These are phyloP conservation scores for Ichneumon xanthorius DNA, from an alignment of 2,888 invertebrate species.

Conservation along the genomic window DNA sequence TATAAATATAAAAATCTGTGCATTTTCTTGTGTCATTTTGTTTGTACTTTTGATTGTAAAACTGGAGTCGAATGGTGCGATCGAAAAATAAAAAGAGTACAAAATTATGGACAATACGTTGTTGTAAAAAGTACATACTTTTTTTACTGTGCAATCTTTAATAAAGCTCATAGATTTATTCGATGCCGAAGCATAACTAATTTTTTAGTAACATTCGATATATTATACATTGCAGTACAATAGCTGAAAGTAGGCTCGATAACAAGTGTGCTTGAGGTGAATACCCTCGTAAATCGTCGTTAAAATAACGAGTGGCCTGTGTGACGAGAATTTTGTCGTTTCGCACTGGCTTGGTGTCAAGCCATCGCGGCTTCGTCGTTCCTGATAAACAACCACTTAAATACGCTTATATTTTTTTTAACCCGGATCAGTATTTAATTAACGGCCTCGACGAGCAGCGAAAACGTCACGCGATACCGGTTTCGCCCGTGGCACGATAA, in stretches of 20 bases:
- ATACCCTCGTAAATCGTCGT: constrained; percentile 38
- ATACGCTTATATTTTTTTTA: constrained; percentile 14
- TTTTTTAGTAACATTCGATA: too few relatives aligned
- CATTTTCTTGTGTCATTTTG: too few relatives aligned
- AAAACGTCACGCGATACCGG: constrained; percentile 41
- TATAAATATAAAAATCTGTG: too few relatives aligned
- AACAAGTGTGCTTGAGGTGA: neutral
- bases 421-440: constrained; percentile 65
- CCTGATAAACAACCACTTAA: constrained; percentile 47
- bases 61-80: too few relatives aligned
- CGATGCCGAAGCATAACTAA: too few relatives aligned
- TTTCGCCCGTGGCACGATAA: constrained; percentile 29
- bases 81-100: too few relatives aligned
- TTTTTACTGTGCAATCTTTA: too few relatives aligned
- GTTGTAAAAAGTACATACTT: too few relatives aligned
- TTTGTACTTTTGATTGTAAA: too few relatives aligned
- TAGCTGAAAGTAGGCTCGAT: neutral
- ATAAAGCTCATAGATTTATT: too few relatives aligned
- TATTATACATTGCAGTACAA: too few relatives aligned
- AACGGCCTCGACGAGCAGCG: constrained; percentile 49
- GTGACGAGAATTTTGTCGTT: constrained; percentile 44
- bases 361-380: neutral
- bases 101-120: too few relatives aligned
- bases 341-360: constrained; percentile 10
- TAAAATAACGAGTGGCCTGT: constrained; percentile 29